A percentile compares a stretch with the other conserved stretches of the same genome.
These are phyloP conservation scores for Parauchenoglanis ngamensis DNA, from an alignment of 2,797 vertebrate species.

Conservation along the genomic window DNA sequence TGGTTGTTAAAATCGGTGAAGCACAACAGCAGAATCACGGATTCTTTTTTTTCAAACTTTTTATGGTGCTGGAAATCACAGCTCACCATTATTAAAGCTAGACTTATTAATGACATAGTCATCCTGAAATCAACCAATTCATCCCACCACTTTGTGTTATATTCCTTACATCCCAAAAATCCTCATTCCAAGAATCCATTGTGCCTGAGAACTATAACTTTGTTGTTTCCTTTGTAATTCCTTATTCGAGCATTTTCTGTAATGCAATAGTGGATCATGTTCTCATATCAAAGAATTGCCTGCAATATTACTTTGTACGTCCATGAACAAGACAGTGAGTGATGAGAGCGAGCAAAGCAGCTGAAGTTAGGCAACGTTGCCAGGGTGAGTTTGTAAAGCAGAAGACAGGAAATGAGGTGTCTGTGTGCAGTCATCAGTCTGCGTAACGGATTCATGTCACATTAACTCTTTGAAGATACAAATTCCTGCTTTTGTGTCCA, in stretches of 20 bases:
- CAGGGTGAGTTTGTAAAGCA: conserved; percentile 31
- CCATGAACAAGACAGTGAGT: conserved; percentile 38
- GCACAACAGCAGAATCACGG: no score
- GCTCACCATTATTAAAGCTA: background rate
- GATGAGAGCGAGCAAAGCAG: conserved; percentile 27
- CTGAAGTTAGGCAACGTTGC: conserved; percentile 27
- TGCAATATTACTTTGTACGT: conserved; percentile 12
- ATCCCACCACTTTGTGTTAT: background rate
- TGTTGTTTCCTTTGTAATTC: background rate
- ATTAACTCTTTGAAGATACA: conserved; percentile 43
- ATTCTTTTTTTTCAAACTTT: background rate
- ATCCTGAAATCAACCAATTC: background rate
- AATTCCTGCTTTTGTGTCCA: conserved; percentile 43
- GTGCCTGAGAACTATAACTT: background rate
- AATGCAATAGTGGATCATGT: conserved; percentile 22
- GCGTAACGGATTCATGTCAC: conserved; percentile 36
- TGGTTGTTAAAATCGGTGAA: background rate
- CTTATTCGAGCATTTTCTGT: background rate
- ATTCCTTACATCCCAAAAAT: background rate
- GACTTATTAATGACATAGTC: background rate
- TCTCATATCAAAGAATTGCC: conserved; percentile 28
- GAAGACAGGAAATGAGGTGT: conserved; percentile 39
- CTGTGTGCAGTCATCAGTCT: conserved; percentile 45
- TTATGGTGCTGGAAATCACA: background rate
- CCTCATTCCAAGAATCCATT: background rate